These are phyloP conservation scores for Autographa pulchrina DNA, from an alignment of 2,888 invertebrate genomes.

Conservation along the genomic window DNA sequence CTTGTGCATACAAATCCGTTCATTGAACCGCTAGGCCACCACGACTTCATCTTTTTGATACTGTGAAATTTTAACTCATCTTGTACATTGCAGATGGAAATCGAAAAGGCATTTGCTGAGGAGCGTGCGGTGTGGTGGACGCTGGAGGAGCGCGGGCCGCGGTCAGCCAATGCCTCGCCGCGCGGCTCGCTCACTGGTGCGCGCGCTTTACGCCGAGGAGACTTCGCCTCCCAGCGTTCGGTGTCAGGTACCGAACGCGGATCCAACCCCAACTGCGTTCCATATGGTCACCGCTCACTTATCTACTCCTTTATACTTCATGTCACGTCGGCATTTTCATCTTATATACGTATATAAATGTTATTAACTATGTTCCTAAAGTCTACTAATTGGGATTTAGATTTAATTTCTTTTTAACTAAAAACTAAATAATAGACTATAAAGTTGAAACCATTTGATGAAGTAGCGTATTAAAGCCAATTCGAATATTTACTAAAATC, in stretches of 20 bases:
- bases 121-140: conserved; percentile 97
- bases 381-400: conserved; percentile 19
- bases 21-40: too few relatives aligned
- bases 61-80: background rate
- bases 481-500: too few relatives aligned
- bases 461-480: too few relatives aligned
- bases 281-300: conserved; percentile 60
- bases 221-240: conserved; percentile 93
- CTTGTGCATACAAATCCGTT: too few relatives aligned
- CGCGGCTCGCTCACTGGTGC: conserved; percentile 93
- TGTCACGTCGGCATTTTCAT: conserved; percentile 22
- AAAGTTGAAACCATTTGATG: too few relatives aligned
- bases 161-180: conserved; percentile 94
- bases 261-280: conserved; percentile 49
- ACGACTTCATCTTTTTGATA: too few relatives aligned
- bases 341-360: background rate
- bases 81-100: conserved; percentile 87
- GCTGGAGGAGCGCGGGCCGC: conserved; percentile 94
- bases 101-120: conserved; percentile 95
- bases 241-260: conserved; percentile 89
- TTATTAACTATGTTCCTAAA: conserved; percentile 19
- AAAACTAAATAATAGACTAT: too few relatives aligned
- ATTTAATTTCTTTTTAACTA: background rate
- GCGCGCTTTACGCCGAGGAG: conserved; percentile 91
- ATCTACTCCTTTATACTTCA: conserved; percentile 30